Base-by-base conservation (phyloP, 2,888 invertebrate species). In the Cephus runcator region DNA sequence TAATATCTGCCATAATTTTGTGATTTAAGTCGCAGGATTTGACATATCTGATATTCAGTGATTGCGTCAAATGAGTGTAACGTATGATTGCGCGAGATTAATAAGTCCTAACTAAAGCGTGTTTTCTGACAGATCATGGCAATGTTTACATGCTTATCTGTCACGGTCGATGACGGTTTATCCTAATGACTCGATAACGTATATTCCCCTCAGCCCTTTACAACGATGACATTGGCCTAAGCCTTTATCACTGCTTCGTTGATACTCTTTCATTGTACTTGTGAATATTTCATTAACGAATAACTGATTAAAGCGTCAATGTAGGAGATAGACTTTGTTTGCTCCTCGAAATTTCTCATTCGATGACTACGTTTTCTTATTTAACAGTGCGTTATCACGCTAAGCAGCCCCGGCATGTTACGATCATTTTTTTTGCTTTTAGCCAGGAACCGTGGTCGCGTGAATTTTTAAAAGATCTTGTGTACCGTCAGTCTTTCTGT, bases 121-220 rank as follows among this genome's bases (percentile, higher is more conserved):
- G 23, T 23, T 56, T 56, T 56, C 23, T 56, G 56, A 56, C 23
- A 2, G 23, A 56, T 23, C 71, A 4, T 11, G 71, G 1, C 12
- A 30, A 71, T 71, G 71, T 71, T 71, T 71, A 71, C 71, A 30
- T 23, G 71, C 71, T 71, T 71, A 71, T 71, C 71, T 30, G 30
- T 71, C 30, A 71, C 23, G 71, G 71, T 56, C 56, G 56, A 56
- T 23, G 23, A 56, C 23, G 1, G 23, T 56, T 56, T 23, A 23
- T 56, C 56, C 9, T 9, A 56, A 23, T 56, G 56, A 23, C 56
- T 33, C 30, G 34, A 34, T 71, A 34, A 71, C 71, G 71, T 3
- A 71, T 71, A 71, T 71, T 71, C 34, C 30, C 11, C 31, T 30
- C 11, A 71, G 31, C 4, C 11, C 15, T 30, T 71, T 30, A 71